A percentile compares a stretch with the other conserved stretches of the same genome.
These are phyloP conservation scores for Hydrocynus forskahlii DNA, from an alignment of 2,797 vertebrate species.

Conservation along the genomic window DNA sequence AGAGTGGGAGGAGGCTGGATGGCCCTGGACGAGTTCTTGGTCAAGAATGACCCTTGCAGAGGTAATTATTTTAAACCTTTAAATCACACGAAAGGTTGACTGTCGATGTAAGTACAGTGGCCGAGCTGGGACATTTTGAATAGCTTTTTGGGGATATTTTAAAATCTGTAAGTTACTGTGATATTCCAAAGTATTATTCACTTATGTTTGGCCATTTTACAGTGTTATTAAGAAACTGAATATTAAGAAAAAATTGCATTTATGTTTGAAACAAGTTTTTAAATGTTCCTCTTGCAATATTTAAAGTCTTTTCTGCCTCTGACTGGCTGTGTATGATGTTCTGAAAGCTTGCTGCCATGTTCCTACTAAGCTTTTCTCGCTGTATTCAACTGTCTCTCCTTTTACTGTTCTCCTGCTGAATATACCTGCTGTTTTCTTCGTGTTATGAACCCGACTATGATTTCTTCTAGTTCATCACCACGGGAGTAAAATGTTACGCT, in stretches of 20 bases:
- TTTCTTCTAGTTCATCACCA: constrained; percentile 99
- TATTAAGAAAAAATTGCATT: background rate
- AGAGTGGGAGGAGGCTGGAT: constrained; percentile 99
- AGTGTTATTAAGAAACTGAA: background rate
- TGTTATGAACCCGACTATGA: constrained; percentile 84
- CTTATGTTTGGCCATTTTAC: too few relatives aligned
- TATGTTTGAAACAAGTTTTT: background rate
- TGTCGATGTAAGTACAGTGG: background rate
- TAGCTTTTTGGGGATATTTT: background rate
- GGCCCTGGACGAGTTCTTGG: constrained; percentile 98
- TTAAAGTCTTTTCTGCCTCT: constrained; percentile 25
- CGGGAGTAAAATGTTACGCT: constrained; percentile 99
- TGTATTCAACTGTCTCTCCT: constrained; percentile 55
- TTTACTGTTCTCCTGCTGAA: constrained; percentile 79
- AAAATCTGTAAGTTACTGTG: background rate
- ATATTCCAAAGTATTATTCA: background rate
- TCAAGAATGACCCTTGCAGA: constrained; percentile 98
- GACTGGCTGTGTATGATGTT: constrained; percentile 52
- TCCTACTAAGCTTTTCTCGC: constrained; percentile 52
- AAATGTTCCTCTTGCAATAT: background rate
- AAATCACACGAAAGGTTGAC: background rate
- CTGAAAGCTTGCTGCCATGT: constrained; percentile 57
- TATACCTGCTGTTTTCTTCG: constrained; percentile 79
- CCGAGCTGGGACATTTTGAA: background rate
- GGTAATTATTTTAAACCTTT: constrained; percentile 75